A percentile compares a stretch with the other conserved stretches of the same genome.
These are phyloP conservation scores for Pelecanus crispus DNA, from an alignment of 2,113 vertebrate genomes.

Conservation along the genomic window DNA sequence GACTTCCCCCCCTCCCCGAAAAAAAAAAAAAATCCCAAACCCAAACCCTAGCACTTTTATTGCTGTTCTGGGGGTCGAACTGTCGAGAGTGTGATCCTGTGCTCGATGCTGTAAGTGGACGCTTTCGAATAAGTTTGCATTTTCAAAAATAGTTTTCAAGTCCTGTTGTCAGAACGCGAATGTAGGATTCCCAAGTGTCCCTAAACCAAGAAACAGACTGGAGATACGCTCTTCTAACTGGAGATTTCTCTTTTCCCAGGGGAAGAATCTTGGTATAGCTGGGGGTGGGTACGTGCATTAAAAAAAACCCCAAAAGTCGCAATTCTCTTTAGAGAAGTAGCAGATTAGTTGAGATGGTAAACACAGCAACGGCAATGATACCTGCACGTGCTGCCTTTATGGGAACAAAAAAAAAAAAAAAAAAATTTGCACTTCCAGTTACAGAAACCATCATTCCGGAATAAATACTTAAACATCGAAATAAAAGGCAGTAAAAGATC, in stretches of 20 bases:
- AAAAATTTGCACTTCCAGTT: not conserved
- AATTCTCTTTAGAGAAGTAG: not conserved
- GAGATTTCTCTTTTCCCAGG: not conserved
- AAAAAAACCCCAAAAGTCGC: not conserved
- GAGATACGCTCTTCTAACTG: not conserved
- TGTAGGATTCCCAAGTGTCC: not conserved
- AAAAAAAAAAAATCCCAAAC: not conserved
- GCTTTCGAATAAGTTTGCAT: not conserved
- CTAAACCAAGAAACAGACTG: not conserved
- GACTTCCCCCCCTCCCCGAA: fast-evolving
- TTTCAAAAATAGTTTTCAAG: not conserved
- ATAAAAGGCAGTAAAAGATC: not conserved
- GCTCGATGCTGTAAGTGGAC: not conserved
- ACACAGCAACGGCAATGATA: not conserved
- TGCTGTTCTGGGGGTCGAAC: not conserved
- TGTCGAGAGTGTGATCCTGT: not conserved
- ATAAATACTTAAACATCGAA: conserved; percentile 2
- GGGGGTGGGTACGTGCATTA: not conserved
- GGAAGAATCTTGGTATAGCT: not conserved
- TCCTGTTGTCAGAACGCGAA: not conserved
- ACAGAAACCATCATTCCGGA: not conserved
- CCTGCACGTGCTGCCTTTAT: not conserved
- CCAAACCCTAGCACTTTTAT: not conserved
- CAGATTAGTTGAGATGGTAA: not conserved
- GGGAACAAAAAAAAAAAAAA: not conserved